These are phyloP conservation scores for Epirrhoe tristata DNA, from an alignment of 2,888 invertebrate genomes.

Conservation along the genomic window DNA sequence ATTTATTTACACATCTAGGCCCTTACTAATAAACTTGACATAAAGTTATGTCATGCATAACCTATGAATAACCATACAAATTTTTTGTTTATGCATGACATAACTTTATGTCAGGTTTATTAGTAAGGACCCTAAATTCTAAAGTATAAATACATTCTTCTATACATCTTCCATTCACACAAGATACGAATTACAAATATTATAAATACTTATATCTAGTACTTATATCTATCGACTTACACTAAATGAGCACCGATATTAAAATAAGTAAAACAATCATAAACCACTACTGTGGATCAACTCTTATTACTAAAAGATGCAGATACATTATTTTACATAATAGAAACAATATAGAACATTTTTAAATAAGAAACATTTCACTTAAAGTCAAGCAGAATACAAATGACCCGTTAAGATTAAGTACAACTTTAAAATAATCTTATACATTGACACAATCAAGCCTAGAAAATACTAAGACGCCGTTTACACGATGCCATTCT, in stretches of 20 bases:
- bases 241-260: conserved; percentile 64
- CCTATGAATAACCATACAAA: too few species aligned
- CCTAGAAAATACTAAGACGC: neutral
- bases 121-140: too few species aligned
- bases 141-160: conserved; percentile 72
- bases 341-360: neutral
- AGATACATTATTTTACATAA: neutral
- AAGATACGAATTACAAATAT: conserved; percentile 43
- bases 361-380: neutral
- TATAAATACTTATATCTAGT: conserved; percentile 47
- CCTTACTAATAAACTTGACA: too few species aligned
- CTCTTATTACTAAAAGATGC: neutral
- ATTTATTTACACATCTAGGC: conserved; percentile 82
- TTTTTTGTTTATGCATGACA: too few species aligned
- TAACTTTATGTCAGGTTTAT: too few species aligned
- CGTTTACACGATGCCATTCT: too few species aligned
- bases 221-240: conserved; percentile 47
- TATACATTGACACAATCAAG: neutral
- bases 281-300: conserved; percentile 14
- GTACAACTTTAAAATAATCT: neutral
- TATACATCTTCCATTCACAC: conserved; percentile 42
- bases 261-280: conserved; percentile 35
- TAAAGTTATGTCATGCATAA: too few species aligned
- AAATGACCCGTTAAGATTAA: neutral
- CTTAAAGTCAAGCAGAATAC: neutral